Evolutionary conservation across 2,113 vertebrate genomes (phyloP).

Genomic region (Dicerorhinus sumatrensis): DNA sequence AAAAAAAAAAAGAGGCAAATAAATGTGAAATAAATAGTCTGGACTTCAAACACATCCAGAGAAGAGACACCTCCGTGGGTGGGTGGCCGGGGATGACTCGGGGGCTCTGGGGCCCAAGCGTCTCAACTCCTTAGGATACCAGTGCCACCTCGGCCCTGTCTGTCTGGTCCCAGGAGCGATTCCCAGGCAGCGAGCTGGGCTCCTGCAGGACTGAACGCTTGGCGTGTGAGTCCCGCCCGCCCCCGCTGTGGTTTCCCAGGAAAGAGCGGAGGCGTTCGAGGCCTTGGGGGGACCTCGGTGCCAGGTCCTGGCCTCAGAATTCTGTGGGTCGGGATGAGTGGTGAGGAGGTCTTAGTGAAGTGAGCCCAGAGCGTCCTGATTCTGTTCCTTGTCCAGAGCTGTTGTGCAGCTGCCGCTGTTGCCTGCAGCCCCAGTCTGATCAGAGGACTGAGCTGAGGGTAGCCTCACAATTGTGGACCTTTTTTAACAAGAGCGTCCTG

Average conservation of each 20-base stretch:
- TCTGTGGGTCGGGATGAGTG: too few species aligned
- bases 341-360: background rate
- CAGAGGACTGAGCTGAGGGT: background rate
- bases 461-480: background rate
- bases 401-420: accelerated
- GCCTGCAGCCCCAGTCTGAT: background rate
- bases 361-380: accelerated
- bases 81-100: accelerated
- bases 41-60: background rate
- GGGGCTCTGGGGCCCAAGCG: too few species aligned
- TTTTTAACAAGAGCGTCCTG: background rate
- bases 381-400: background rate
- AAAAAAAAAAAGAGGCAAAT: background rate
- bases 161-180: background rate
- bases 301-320: background rate
- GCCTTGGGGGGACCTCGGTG: too few species aligned
- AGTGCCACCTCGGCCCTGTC: background rate
- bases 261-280: background rate
- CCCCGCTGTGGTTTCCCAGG: background rate
- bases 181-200: background rate
- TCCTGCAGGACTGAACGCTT: accelerated
- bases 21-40: background rate
- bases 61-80: background rate
- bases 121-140: accelerated
- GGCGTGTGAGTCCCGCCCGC: background rate